Evolutionary conservation across 2,888 invertebrate genomes (phyloP), one percentile per base, ranked within the genome.

Genomic region (Aspidapion aeneum): DNA sequence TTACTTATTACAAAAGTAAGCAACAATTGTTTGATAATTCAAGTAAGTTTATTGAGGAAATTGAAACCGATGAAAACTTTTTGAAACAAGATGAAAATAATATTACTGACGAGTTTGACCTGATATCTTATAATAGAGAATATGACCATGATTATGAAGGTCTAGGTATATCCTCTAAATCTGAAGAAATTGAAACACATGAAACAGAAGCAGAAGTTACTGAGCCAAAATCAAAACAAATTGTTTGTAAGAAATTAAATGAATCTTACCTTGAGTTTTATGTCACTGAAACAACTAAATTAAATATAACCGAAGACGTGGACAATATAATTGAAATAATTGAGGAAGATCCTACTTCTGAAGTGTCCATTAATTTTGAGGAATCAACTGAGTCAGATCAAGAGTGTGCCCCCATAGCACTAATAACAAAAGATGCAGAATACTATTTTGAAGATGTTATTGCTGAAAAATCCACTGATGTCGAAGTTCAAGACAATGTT

Each of bases 1-100:
- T 50, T 22, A 61, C 61, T 16, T 67, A 62, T 60, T 18, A 58
- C n/a, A 49, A 21, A 2, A 63, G 62, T 2, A 35, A 61, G 21
- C 17, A 55, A 35, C 22, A 60, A 49, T 49, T 61, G 12, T 12
- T 35, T 35, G 35, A 3, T 35, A 3, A 35, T 35, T 3, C 35
- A 7, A 35, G 35, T 12, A 3, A 35, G 3, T 35, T 12, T 12
- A 12, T 7, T 35, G 35, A 35, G 12, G 35, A 35, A 12, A 35
- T 7, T 35, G 12, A 3, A 35, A 35, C 35, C 12, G 35, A 35
- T 7, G 12, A 3, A 35, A 35, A 7, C 3, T 35, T 35, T 35
- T 35, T 35, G 12, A 35, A 35, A 35, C 35, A 35, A 12, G 35
- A 35, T 35, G 35, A 35, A 35, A 12, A 35, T 35, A 12, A 35